Conservation (phyloP, 2,888 invertebrate species). For the Drosophila limbata region DNA sequence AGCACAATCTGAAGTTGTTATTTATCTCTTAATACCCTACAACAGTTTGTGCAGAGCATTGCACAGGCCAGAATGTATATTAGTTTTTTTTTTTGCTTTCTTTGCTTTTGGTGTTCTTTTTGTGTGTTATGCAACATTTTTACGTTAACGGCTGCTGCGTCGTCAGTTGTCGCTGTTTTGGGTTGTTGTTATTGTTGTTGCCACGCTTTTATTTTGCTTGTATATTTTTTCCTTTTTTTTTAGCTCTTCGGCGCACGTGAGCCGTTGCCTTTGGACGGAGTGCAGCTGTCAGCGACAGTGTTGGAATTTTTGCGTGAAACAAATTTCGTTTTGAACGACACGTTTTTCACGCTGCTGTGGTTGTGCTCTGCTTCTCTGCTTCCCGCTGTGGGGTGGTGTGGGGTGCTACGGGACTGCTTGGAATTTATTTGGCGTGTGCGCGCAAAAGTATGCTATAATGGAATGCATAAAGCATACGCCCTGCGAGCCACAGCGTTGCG, state of each 20-base stretch:
- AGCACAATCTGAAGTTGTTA: not conserved
- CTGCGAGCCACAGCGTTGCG: conserved; percentile 37
- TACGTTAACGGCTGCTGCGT: conserved; percentile 47
- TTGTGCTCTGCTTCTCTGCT: conserved; percentile 4
- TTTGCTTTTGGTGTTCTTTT: not conserved
- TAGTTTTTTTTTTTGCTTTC: not conserved
- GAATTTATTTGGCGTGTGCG: conserved; percentile 57
- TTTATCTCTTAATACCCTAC: conserved; percentile 16
- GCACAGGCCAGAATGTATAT: not conserved
- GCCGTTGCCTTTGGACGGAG: conserved; percentile 19
- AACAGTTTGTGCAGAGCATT: conserved; percentile 16
- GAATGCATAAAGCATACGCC: conserved; percentile 76
- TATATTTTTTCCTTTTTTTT: not conserved
- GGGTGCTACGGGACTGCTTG: conserved; percentile 6
- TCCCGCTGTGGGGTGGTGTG: not conserved
- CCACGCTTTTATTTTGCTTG: conserved; percentile 12
- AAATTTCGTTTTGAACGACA: conserved; percentile 60
- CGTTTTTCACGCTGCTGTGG: conserved; percentile 42
- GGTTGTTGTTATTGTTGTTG: conserved; percentile 23
- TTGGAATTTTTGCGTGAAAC: conserved; percentile 60
- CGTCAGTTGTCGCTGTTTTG: conserved; percentile 40
- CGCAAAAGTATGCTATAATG: conserved; percentile 73
- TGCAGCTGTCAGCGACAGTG: conserved; percentile 51
- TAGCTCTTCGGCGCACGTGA: conserved; percentile 38
- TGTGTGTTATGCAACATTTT: conserved; percentile 46